Conservation (phyloP, 2,888 invertebrate genomes). For the Limenitis arthemis region DNA sequence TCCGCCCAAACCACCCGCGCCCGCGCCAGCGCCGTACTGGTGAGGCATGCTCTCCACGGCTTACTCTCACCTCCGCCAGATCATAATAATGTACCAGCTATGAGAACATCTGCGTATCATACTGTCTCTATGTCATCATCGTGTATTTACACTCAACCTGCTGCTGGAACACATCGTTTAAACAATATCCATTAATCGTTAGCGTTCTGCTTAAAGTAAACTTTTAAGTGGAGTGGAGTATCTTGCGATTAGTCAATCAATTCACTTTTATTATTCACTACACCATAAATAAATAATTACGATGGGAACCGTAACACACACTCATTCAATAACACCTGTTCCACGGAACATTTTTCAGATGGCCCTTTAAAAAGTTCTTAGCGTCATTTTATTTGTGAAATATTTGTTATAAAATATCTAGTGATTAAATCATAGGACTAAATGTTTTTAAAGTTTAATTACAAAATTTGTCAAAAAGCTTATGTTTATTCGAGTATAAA, state of each 20-base stretch:
- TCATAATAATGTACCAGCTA: conserved; percentile 39
- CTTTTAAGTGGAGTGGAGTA: conserved; percentile 20
- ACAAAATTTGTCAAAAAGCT: conserved; percentile 36
- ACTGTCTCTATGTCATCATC: conserved; percentile 32
- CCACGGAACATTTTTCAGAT: conserved; percentile 78
- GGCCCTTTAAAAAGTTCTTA: conserved; percentile 62
- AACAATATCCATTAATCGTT: conserved; percentile 27
- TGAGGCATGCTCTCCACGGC: conserved; percentile 81
- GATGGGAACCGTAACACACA: conserved; percentile 68
- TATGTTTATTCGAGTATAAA: conserved; percentile 55
- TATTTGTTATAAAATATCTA: neutral
- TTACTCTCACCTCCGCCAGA: conserved; percentile 52
- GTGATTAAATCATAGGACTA: neutral
- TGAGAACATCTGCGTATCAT: conserved; percentile 28
- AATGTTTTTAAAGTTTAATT: conserved; percentile 7
- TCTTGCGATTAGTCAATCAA: conserved; percentile 39
- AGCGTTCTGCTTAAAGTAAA: conserved; percentile 30
- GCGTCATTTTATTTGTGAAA: conserved; percentile 29
- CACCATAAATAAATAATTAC: conserved; percentile 62
- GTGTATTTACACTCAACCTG: conserved; percentile 28
- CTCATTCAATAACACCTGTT: conserved; percentile 87
- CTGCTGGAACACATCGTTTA: conserved; percentile 28
- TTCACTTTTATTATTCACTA: conserved; percentile 67
- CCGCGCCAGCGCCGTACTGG: conserved; percentile 81
- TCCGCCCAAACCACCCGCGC: conserved; percentile 78